Percentiles rank a stretch among this genome's conserved stretches.
phyloP scores from a whole-genome alignment of 1,140 invertebrate species.

The Drosophila nannoptera region DNA sequence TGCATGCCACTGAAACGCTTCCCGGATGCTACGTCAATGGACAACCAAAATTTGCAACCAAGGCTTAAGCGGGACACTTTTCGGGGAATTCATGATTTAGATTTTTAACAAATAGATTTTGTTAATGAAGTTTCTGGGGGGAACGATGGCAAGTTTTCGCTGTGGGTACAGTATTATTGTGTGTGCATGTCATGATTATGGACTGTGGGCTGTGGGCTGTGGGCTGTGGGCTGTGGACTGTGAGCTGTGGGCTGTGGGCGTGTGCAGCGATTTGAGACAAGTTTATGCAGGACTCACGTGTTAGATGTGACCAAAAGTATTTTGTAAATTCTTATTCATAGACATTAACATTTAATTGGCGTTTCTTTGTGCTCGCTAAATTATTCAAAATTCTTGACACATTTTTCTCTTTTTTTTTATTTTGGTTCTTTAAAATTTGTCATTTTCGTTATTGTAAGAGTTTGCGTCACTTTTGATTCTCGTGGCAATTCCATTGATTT shows the following conservation, averaged over 20 bases:
- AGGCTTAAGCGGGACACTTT: constrained; percentile 9
- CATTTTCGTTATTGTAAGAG: constrained; percentile 42
- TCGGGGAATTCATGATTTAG: constrained; percentile 4
- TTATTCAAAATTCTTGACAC: constrained; percentile 58
- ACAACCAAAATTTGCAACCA: constrained; percentile 52
- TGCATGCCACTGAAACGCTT: constrained; percentile 30
- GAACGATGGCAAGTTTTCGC: constrained; percentile 13
- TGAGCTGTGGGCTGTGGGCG: constrained; percentile 40
- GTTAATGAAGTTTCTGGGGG: constrained; percentile 6
- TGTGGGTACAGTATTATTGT: background rate
- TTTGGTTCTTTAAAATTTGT: background rate
- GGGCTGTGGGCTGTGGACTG: constrained; percentile 33
- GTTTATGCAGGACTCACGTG: constrained; percentile 73
- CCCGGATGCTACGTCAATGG: constrained; percentile 26
- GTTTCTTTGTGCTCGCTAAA: constrained; percentile 53
- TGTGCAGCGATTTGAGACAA: constrained; percentile 69
- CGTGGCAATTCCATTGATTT: constrained; percentile 60
- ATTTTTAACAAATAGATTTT: constrained; percentile 1
- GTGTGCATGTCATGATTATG: too few species aligned
- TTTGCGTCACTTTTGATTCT: constrained; percentile 64
- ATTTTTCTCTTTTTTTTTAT: constrained; percentile 28
- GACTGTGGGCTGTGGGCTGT: too few species aligned
- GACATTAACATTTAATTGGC: constrained; percentile 40
- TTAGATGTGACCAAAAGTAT: constrained; percentile 68
- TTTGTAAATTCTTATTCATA: constrained; percentile 54